Percentiles rank a stretch among this genome's conserved stretches.
phyloP scores from a whole-genome alignment of 2,113 vertebrate genomes.

The Zapus hudsonius region DNA sequence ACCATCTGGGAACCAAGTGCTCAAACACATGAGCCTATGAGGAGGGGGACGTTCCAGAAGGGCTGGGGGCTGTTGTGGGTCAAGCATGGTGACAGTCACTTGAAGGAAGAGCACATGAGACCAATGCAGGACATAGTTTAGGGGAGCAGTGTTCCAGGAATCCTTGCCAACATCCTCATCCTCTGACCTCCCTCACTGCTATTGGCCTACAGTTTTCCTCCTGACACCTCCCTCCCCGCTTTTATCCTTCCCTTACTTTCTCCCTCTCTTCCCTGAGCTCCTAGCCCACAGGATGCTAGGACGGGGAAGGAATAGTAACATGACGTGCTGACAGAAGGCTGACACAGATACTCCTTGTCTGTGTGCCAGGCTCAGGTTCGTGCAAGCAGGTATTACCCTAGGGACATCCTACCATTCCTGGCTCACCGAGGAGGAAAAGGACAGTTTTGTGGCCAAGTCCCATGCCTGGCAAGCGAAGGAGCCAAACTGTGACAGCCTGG shows the following conservation, averaged over 20 bases:
- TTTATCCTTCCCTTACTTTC: too few species aligned
- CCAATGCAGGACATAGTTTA: neutral
- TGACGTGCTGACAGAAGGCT: neutral
- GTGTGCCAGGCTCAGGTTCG: fast-evolving
- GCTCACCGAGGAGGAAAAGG: neutral
- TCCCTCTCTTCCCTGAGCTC: neutral
- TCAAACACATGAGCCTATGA: neutral
- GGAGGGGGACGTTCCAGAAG: neutral
- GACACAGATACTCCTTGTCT: neutral
- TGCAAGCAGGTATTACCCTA: fast-evolving
- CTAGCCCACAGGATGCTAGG: neutral
- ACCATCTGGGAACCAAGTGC: neutral
- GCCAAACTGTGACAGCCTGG: neutral
- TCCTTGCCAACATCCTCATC: neutral
- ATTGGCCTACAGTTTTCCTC: neutral
- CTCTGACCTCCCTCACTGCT: fast-evolving
- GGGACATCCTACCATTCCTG: neutral
- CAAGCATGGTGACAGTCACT: neutral
- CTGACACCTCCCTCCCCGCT: neutral
- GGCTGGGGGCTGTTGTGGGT: neutral
- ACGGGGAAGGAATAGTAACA: neutral
- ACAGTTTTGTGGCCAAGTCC: neutral
- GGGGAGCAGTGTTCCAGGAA: neutral
- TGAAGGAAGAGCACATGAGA: neutral
- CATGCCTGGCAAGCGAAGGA: neutral